A percentile compares a stretch with the other conserved stretches of the same genome.
These are phyloP conservation scores for Eulithis prunata DNA, from an alignment of 2,888 invertebrate species.

Conservation along the genomic window DNA sequence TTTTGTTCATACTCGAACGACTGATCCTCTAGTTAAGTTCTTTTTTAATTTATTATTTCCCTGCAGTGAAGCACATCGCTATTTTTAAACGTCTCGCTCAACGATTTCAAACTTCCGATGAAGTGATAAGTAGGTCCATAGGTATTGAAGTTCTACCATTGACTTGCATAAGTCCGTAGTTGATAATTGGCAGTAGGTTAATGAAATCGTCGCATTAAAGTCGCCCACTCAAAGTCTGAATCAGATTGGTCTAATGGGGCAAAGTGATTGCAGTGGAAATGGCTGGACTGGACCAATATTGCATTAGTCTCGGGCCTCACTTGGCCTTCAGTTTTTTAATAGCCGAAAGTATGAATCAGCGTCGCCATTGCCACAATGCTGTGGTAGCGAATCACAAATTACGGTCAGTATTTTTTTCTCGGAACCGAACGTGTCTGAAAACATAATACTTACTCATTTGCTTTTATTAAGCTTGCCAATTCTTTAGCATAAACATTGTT, in stretches of 20 bases:
- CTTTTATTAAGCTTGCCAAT: conserved; percentile 33
- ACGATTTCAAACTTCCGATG: conserved; percentile 33
- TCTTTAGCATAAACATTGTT: conserved; percentile 26
- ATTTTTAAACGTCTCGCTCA: conserved; percentile 24
- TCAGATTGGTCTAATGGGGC: conserved; percentile 58
- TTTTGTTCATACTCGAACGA: conserved; percentile 60
- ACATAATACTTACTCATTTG: conserved; percentile 41
- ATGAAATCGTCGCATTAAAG: conserved; percentile 37
- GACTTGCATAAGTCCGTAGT: conserved; percentile 26
- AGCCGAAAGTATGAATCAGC: conserved; percentile 70
- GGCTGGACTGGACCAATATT: conserved; percentile 59
- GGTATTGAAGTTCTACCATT: conserved; percentile 30
- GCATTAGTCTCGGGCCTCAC: conserved; percentile 55
- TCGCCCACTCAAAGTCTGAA: conserved; percentile 51
- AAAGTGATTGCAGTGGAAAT: conserved; percentile 60
- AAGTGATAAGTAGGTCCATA: conserved; percentile 21
- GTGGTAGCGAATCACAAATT: conserved; percentile 41
- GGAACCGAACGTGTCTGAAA: conserved; percentile 48
- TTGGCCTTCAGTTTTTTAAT: conserved; percentile 66
- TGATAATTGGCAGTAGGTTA: conserved; percentile 31
- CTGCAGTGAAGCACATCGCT: conserved; percentile 35
- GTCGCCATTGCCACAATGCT: conserved; percentile 52
- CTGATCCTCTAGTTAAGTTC: conserved; percentile 57
- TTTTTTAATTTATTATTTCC: conserved; percentile 46
- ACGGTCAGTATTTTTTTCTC: conserved; percentile 48